Base-by-base conservation (phyloP, 2,797 vertebrate species). In the Alcedo atthis region DNA sequence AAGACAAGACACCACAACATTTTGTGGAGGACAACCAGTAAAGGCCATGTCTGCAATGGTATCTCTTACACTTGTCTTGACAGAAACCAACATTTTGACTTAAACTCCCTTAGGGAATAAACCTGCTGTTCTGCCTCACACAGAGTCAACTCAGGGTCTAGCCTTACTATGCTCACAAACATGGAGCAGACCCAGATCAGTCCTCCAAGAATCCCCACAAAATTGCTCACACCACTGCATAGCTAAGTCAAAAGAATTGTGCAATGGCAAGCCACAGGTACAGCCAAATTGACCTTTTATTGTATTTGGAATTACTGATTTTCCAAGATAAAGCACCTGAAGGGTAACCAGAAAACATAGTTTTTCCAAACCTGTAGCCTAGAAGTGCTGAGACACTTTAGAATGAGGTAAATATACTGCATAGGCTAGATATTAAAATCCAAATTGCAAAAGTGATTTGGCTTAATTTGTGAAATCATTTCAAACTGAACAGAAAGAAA, bases 341-440 rank as follows among this genome's bases (percentile, higher is more conserved):
- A 64, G 37, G 43, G 40, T 64, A 86, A 85, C 30, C 54, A 85
- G n/a, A 87, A 92, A 90, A 53, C 28, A 26, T 7, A 35, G 22
- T 71, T 80, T 33, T 54, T 51, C 61, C n/a, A 86, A 93, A 78
- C 66, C 20, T 81, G 70, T 45, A 92, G 76, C 51, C 79, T 80
- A 59, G 18, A 77, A 89, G 20, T 66, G 54, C 74, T 21, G 12
- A 58, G 33, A 87, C 33, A 64, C 85, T 82, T 80, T 51, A 61
- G 55, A 90, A 82, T 51, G 81, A 93, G 75, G 92, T 82, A 95
- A 93, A 77, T 30, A 24, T 51, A 85, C 64, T 93, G 93, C 81
- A 94, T 77, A 94, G 84, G 75, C 46, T 87, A 66, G 63, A 62
- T 37, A 82, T 64, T 84, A 74, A 85, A 88, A 78, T 75, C 43